phyloP scores from a whole-genome alignment of 1,140 invertebrate species.

The Aphelinus certus region DNA sequence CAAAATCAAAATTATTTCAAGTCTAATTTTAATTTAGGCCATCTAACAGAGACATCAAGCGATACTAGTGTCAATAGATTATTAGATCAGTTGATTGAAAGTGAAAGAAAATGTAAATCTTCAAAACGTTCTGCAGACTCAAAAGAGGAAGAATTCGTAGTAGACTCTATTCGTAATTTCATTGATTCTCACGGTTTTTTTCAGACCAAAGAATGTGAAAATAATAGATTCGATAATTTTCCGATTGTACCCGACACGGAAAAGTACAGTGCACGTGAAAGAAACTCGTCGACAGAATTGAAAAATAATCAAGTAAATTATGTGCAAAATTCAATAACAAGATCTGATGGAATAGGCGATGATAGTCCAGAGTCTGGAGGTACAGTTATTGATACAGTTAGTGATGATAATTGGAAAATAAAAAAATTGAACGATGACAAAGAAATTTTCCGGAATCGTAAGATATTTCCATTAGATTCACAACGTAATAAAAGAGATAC shows the following conservation, averaged over 20 bases:
- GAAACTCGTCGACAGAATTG: too few relatives aligned
- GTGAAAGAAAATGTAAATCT: slow-evolving; percentile 19
- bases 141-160: slow-evolving; percentile 3
- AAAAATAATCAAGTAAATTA: too few relatives aligned
- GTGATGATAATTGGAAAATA: neutral
- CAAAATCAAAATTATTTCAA: neutral
- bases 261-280: too few relatives aligned
- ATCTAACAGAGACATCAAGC: slow-evolving; percentile 9
- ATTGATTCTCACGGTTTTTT: neutral
- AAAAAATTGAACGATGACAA: neutral
- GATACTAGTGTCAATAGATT: slow-evolving; percentile 29
- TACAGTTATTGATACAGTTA: neutral
- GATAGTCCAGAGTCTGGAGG: neutral
- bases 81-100: slow-evolving; percentile 25
- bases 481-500: neutral
- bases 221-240: neutral
- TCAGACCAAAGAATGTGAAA: neutral
- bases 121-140: neutral
- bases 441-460: neutral
- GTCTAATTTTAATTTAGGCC: neutral
- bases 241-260: neutral
- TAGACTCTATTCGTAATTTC: slow-evolving; percentile 6
- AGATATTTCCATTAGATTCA: neutral
- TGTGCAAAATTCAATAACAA: too few relatives aligned
- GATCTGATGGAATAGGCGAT: too few relatives aligned